Conservation (phyloP, 2,888 invertebrate species). For the Apoderus coryli region DNA sequence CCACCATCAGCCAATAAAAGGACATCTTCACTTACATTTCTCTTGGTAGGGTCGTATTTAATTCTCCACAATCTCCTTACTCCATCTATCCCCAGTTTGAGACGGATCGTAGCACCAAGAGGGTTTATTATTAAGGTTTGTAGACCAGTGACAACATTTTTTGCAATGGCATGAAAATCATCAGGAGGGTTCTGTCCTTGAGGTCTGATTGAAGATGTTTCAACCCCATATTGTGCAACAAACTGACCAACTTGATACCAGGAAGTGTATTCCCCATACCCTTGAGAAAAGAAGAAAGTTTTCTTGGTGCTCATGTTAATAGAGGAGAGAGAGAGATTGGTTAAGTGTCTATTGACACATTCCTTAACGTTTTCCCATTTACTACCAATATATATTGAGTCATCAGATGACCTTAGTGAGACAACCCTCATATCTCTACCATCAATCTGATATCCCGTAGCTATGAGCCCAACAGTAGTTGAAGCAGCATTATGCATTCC, state of each 20-base stretch:
- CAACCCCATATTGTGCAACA: slow-evolving; percentile 17
- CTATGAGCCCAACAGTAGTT: slow-evolving; percentile 16
- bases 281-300: slow-evolving; percentile 15
- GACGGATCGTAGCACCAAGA: slow-evolving; percentile 15
- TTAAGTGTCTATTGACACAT: slow-evolving; percentile 11
- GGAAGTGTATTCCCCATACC: slow-evolving; percentile 18
- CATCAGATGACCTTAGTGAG: slow-evolving; percentile 13
- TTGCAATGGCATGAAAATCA: slow-evolving; percentile 15
- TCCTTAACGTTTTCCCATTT: slow-evolving; percentile 5
- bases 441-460: slow-evolving; percentile 11
- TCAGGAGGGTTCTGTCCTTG: slow-evolving; percentile 17
- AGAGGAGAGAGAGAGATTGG: slow-evolving; percentile 12
- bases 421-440: slow-evolving; percentile 8
- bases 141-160: slow-evolving; percentile 13
- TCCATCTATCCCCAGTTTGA: slow-evolving; percentile 14
- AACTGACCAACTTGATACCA: slow-evolving; percentile 18
- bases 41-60: slow-evolving; percentile 6
- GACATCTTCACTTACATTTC: slow-evolving; percentile 4
- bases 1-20: slow-evolving; percentile 9
- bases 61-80: slow-evolving; percentile 18
- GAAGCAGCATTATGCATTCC: slow-evolving; percentile 20
- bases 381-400: slow-evolving; percentile 12
- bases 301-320: slow-evolving; percentile 17
- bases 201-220: slow-evolving; percentile 15
- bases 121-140: slow-evolving; percentile 14